Evolutionary conservation across 2,113 vertebrate genomes (phyloP).

Genomic region (Morone chrysops): DNA sequence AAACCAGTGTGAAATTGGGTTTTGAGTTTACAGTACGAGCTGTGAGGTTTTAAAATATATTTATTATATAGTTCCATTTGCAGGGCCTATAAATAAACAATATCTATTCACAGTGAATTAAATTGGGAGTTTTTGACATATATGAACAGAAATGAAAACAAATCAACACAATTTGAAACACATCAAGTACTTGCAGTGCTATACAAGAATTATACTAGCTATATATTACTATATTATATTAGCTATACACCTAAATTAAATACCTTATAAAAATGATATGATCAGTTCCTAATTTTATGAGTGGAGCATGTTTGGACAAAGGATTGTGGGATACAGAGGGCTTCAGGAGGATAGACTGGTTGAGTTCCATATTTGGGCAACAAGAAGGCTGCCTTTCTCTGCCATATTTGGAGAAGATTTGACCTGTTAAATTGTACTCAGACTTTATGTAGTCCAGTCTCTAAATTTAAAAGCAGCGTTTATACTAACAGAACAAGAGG

Average conservation of each 20-base stretch:
- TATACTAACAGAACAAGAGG: neutral
- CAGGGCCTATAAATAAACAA: neutral
- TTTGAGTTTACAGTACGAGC: too few relatives aligned
- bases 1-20: too few relatives aligned
- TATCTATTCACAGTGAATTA: too few relatives aligned
- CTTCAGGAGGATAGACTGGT: neutral
- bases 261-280: neutral
- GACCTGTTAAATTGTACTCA: neutral
- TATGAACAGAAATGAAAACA: too few relatives aligned
- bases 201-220: too few relatives aligned
- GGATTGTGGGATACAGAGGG: neutral
- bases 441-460: neutral
- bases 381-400: neutral
- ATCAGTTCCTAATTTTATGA: neutral
- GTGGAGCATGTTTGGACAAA: neutral
- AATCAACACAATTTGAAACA: too few relatives aligned
- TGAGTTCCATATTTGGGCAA: neutral
- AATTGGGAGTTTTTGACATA: too few relatives aligned
- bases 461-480: neutral
- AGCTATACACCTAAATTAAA: neutral
- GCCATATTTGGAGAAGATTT: neutral
- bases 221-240: too few relatives aligned
- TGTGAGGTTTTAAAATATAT: too few relatives aligned
- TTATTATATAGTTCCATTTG: neutral
- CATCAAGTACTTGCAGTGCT: too few relatives aligned